Evolutionary conservation across 2,797 vertebrate genomes (phyloP).

Genomic region (Enteromius treurensis): DNA sequence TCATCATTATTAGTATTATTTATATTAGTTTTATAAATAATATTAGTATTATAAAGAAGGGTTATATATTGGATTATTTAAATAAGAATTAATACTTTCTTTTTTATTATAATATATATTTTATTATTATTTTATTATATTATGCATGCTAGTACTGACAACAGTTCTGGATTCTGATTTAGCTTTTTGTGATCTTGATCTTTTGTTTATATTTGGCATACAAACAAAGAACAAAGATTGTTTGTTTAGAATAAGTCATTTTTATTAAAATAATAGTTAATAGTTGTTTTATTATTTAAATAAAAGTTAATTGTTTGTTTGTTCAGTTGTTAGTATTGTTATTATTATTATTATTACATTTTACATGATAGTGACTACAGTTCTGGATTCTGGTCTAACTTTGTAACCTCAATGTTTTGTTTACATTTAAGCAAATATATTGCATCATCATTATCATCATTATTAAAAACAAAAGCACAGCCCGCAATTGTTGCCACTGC

Average conservation of each 20-base stretch:
- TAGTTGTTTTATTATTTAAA: too few relatives aligned
- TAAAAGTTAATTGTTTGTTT: not conserved
- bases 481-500: not conserved
- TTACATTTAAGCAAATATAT: not conserved
- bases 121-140: not conserved
- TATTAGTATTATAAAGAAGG: too few relatives aligned
- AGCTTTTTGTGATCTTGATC: not conserved
- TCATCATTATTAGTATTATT: too few relatives aligned
- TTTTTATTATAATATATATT: not conserved
- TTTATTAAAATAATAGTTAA: not conserved
- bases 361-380: not conserved
- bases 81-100: not conserved
- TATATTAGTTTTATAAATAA: not conserved
- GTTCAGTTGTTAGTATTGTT: not conserved
- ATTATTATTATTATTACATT: not conserved
- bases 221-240: not conserved
- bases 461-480: not conserved
- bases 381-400: not conserved
- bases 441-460: not conserved
- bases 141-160: not conserved
- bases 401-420: not conserved
- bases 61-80: not conserved
- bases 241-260: not conserved
- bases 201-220: not conserved
- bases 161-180: not conserved